Evolutionary conservation across 2,113 vertebrate species (phyloP).

Genomic region (Tyto alba): DNA sequence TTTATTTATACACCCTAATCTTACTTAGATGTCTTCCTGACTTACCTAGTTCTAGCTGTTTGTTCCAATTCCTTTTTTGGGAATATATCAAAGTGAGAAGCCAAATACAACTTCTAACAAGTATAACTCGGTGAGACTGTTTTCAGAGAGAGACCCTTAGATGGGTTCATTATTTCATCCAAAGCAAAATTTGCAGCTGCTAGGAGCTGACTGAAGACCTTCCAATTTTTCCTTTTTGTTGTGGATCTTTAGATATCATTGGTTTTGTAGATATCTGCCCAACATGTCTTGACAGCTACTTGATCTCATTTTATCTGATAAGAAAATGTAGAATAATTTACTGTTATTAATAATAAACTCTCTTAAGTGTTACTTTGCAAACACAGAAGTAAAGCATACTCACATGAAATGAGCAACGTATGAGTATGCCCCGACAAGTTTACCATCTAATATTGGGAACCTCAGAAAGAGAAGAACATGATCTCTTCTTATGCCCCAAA

Average conservation of each 20-base stretch:
- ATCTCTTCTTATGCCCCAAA: background rate
- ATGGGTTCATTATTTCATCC: background rate
- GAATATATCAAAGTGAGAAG: background rate
- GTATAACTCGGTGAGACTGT: background rate
- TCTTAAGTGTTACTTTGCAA: constrained; percentile 31
- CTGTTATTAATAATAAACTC: constrained; percentile 43
- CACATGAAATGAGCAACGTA: background rate
- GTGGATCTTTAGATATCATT: constrained; percentile 35
- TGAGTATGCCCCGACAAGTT: constrained; percentile 31
- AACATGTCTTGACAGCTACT: constrained; percentile 42
- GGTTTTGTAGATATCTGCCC: constrained; percentile 1
- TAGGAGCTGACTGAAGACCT: constrained; percentile 14
- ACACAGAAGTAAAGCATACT: background rate
- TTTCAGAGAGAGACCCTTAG: background rate
- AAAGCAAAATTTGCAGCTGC: constrained; percentile 37
- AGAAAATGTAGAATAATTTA: constrained; percentile 50
- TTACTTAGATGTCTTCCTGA: background rate
- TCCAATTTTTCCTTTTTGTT: constrained; percentile 50
- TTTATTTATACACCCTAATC: background rate
- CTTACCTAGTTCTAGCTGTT: background rate
- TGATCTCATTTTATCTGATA: constrained; percentile 40
- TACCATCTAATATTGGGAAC: background rate
- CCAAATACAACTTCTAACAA: constrained; percentile 7
- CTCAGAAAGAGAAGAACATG: background rate
- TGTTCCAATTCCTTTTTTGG: background rate